A percentile compares a stretch with the other conserved stretches of the same genome.
These are phyloP conservation scores for Tragopan temminckii DNA, from an alignment of 2,797 vertebrate species.

Conservation along the genomic window DNA sequence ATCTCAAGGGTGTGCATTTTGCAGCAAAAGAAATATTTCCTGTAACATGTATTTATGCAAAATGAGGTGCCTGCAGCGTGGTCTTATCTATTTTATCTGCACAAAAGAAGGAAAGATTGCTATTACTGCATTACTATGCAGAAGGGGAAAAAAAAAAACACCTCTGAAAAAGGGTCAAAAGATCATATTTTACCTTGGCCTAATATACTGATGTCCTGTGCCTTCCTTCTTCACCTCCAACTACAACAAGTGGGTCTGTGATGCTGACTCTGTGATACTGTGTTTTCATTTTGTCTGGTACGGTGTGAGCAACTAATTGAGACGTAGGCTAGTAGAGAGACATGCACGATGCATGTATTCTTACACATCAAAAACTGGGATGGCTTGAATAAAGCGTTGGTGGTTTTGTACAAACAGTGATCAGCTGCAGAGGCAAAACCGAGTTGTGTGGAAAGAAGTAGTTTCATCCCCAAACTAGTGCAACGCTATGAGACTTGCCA, in stretches of 20 bases:
- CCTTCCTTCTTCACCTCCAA: neutral
- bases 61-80: neutral
- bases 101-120: neutral
- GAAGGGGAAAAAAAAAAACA: neutral
- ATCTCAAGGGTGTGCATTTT: neutral
- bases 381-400: neutral
- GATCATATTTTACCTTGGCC: neutral
- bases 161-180: neutral
- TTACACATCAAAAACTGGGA: neutral
- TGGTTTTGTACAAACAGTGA: neutral
- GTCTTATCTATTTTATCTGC: neutral
- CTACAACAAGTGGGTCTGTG: neutral
- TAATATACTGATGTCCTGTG: neutral
- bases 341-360: neutral
- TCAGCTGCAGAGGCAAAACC: neutral
- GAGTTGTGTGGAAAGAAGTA: neutral
- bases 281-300: neutral
- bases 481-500: neutral
- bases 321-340: too few species aligned
- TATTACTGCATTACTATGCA: neutral
- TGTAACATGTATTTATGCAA: neutral
- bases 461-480: neutral
- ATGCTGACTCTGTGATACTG: neutral
- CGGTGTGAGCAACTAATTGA: neutral
- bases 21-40: constrained; percentile 15